phyloP scores from a whole-genome alignment of 2,113 vertebrate species.

The Parus major region DNA sequence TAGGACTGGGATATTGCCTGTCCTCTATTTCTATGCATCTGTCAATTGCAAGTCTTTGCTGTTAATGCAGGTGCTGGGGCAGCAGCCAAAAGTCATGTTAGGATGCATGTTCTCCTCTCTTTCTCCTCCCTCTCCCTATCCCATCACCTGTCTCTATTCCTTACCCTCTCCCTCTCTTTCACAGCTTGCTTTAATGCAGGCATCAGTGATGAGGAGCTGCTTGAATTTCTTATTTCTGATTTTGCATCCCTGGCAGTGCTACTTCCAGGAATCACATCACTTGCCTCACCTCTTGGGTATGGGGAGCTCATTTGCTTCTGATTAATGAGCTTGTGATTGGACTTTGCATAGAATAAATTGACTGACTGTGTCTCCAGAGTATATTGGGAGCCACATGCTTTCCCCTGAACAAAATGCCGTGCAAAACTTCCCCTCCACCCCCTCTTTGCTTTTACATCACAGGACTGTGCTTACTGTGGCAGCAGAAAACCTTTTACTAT shows the following conservation, averaged over 20 bases:
- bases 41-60: background rate
- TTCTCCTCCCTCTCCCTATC: background rate
- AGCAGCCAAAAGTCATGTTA: background rate
- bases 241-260: background rate
- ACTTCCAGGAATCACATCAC: background rate
- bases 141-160: background rate
- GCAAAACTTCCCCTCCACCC: background rate
- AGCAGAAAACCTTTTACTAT: background rate
- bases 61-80: background rate
- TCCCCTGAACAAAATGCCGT: background rate
- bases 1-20: fast-evolving
- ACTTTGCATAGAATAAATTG: background rate
- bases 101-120: background rate
- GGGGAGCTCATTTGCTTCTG: background rate
- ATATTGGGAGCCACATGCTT: background rate
- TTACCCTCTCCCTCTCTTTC: background rate
- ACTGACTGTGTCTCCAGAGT: background rate
- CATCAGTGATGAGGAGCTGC: background rate
- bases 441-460: background rate
- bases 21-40: background rate
- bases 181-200: background rate
- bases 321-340: background rate
- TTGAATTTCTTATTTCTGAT: background rate
- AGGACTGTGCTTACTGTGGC: background rate
- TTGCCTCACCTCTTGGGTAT: background rate